Percentiles rank a stretch among this genome's conserved stretches.
phyloP scores from a whole-genome alignment of 2,888 invertebrate species.

The Amorpha juglandis region DNA sequence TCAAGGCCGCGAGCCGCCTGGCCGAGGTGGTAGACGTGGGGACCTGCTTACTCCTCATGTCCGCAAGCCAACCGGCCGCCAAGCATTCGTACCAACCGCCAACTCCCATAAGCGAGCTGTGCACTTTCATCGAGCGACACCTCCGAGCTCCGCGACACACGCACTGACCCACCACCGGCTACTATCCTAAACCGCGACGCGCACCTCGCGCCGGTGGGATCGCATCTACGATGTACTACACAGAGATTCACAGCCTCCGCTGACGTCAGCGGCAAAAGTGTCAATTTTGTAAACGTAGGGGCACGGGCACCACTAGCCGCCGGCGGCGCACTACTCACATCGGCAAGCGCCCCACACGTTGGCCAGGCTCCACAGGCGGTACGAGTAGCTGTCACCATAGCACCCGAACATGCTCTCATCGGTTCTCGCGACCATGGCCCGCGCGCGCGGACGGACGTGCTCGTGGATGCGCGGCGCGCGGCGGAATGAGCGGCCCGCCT shows the following conservation, averaged over 20 bases:
- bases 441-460: conserved; percentile 80
- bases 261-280: conserved; percentile 65
- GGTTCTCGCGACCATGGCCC: conserved; percentile 93
- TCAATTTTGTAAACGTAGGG: conserved; percentile 36
- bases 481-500: conserved; percentile 75
- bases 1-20: conserved; percentile 82
- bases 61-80: conserved; percentile 81
- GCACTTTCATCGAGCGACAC: conserved; percentile 80
- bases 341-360: conserved; percentile 90
- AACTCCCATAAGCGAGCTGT: conserved; percentile 80
- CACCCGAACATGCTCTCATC: conserved; percentile 90
- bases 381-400: conserved; percentile 90
- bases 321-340: conserved; percentile 85
- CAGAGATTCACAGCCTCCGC: conserved; percentile 66
- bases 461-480: conserved; percentile 76
- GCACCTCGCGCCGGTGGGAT: conserved; percentile 56
- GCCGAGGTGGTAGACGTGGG: conserved; percentile 81
- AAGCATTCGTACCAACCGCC: conserved; percentile 80
- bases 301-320: conserved; percentile 47
- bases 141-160: conserved; percentile 58
- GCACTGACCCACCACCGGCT: conserved; percentile 54
- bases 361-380: conserved; percentile 90
- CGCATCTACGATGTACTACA: conserved; percentile 63
- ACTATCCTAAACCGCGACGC: conserved; percentile 47
- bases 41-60: conserved; percentile 83